These are phyloP conservation scores for Potamarius usumacintae DNA, from an alignment of 2,113 vertebrate genomes.

Conservation along the genomic window DNA sequence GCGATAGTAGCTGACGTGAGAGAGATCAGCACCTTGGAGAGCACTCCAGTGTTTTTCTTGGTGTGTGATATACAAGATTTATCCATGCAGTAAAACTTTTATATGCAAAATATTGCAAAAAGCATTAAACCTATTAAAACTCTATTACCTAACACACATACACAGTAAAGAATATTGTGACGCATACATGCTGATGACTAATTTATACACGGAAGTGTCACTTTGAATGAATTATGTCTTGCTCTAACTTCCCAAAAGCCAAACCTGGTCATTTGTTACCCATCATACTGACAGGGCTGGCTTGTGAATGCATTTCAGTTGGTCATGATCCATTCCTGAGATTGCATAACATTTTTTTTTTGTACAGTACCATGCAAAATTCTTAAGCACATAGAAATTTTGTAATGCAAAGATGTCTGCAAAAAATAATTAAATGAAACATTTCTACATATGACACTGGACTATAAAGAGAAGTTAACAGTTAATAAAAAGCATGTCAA, in stretches of 20 bases:
- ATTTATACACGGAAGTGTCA: not conserved
- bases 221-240: not conserved
- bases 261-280: not conserved
- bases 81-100: too few species aligned
- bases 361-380: not conserved
- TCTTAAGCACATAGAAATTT: not conserved
- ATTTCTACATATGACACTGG: not conserved
- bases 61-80: slow-evolving; percentile 11
- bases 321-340: not conserved
- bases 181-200: not conserved
- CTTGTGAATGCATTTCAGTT: not conserved
- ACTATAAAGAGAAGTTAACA: not conserved
- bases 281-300: not conserved
- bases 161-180: not conserved
- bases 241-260: not conserved
- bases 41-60: slow-evolving; percentile 49
- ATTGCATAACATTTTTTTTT: not conserved
- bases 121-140: not conserved
- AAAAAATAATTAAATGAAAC: not conserved
- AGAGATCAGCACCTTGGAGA: slow-evolving; percentile 63
- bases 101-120: not conserved
- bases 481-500: not conserved
- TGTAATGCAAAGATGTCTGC: not conserved
- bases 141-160: not conserved
- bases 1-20: slow-evolving; percentile 23